phyloP scores from a whole-genome alignment of 2,113 vertebrate genomes.

The Passer domesticus region DNA sequence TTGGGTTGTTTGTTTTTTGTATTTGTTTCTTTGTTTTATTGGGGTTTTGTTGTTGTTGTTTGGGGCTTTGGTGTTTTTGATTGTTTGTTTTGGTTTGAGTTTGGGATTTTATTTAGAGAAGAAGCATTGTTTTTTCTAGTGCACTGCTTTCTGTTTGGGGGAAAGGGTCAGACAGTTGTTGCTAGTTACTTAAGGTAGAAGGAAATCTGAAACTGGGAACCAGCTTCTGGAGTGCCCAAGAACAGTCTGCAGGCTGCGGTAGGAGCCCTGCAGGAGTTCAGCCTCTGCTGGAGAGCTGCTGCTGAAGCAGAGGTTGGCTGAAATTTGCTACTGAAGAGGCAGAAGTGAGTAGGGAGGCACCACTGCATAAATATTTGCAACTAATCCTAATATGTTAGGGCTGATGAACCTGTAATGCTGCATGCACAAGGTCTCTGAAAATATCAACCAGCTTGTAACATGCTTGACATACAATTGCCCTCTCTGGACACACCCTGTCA shows the following conservation, averaged over 20 bases:
- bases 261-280: neutral
- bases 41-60: neutral
- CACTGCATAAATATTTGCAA: neutral
- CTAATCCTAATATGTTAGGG: neutral
- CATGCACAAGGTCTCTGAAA: neutral
- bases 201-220: neutral
- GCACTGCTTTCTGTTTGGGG: neutral
- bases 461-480: neutral
- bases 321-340: neutral
- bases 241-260: neutral
- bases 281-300: neutral
- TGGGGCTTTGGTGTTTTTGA: neutral
- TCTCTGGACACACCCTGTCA: neutral
- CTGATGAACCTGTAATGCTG: neutral
- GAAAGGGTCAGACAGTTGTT: accelerated
- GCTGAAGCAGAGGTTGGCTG: neutral
- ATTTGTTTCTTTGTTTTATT: neutral
- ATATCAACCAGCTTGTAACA: neutral
- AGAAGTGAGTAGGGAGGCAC: neutral
- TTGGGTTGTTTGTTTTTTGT: neutral
- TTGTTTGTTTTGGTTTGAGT: no score
- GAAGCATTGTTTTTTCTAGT: neutral
- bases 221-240: neutral
- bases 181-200: neutral
- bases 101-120: neutral